Conservation (phyloP, 1,140 invertebrate genomes). For the Dreissena rostriformis region DNA sequence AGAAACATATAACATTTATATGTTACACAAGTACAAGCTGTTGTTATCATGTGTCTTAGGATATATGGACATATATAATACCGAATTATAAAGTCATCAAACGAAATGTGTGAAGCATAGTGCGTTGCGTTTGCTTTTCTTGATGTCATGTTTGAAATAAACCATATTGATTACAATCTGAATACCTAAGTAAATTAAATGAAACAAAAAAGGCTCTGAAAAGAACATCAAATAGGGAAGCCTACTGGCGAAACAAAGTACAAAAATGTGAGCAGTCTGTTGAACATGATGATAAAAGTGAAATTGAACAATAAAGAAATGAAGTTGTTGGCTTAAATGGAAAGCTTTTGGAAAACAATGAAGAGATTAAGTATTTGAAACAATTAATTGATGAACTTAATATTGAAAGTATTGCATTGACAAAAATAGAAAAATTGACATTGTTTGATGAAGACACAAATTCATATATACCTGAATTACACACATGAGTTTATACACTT, state of each 20-base stretch:
- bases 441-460: background rate
- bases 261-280: background rate
- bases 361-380: background rate
- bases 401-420: background rate
- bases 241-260: background rate
- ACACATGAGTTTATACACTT: background rate
- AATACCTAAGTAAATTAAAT: too few relatives aligned
- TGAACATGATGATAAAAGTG: background rate
- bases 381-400: background rate
- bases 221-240: slow-evolving; percentile 3
- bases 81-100: too few relatives aligned
- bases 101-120: too few relatives aligned
- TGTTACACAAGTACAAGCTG: too few relatives aligned
- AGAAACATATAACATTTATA: too few relatives aligned
- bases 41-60: too few relatives aligned
- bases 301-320: background rate
- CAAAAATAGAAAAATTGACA: background rate
- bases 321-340: background rate
- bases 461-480: background rate
- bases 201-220: too few relatives aligned
- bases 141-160: too few relatives aligned
- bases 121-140: too few relatives aligned
- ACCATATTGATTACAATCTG: too few relatives aligned
- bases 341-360: background rate
- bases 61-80: too few relatives aligned